Conservation (phyloP, 2,888 invertebrate genomes). For the Thyatira batis region DNA sequence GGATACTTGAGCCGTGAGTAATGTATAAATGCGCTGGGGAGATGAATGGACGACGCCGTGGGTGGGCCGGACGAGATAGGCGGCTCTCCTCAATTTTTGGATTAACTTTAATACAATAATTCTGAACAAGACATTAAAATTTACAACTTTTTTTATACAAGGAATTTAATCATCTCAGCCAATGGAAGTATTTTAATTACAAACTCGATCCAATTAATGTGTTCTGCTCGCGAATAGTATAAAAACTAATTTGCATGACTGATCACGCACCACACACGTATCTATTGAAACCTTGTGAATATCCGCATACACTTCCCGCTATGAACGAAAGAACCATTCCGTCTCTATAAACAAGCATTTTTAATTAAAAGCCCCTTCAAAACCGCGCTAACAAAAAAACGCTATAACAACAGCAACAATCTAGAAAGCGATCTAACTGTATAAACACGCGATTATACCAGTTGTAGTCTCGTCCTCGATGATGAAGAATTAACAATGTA, state of each 20-base stretch:
- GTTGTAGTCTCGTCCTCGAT: too few relatives aligned
- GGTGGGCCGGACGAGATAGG: conserved; percentile 62
- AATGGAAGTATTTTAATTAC: conserved; percentile 24
- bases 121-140: conserved; percentile 50
- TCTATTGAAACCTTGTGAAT: not conserved
- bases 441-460: conserved; percentile 80
- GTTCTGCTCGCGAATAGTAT: not conserved
- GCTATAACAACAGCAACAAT: conserved; percentile 79
- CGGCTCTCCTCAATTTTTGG: conserved; percentile 61
- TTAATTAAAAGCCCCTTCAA: conserved; percentile 77
- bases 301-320: conserved; percentile 9
- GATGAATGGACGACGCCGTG: conserved; percentile 70
- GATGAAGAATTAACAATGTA: too few relatives aligned
- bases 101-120: conserved; percentile 68
- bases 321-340: conserved; percentile 50
- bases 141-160: conserved; percentile 35
- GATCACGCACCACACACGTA: not conserved
- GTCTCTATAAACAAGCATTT: conserved; percentile 65
- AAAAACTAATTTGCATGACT: not conserved
- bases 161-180: conserved; percentile 31
- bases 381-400: conserved; percentile 69
- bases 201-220: not conserved
- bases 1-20: conserved; percentile 83
- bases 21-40: conserved; percentile 80
- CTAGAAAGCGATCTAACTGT: conserved; percentile 81